Percentiles rank a stretch among this genome's conserved stretches.
phyloP scores from a whole-genome alignment of 2,797 vertebrate species.

The Emydoidea blandingii region DNA sequence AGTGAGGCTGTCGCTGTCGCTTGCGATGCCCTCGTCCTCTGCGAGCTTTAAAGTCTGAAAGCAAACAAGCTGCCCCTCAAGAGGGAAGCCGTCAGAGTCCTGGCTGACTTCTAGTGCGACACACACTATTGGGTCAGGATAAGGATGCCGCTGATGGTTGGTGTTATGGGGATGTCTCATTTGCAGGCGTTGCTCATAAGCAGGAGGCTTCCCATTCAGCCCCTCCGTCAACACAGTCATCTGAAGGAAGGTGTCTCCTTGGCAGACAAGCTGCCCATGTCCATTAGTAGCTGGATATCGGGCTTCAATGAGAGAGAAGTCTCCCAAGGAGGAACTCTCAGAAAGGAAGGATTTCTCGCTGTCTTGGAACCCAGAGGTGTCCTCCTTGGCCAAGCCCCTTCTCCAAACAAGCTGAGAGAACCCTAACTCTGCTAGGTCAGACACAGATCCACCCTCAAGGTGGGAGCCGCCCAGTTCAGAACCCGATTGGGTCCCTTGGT shows the following conservation, averaged over 20 bases:
- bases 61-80: constrained; percentile 25
- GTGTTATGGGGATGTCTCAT: background rate
- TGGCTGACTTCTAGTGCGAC: background rate
- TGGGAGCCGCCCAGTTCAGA: background rate
- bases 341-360: background rate
- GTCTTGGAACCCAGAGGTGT: background rate
- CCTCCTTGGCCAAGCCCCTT: background rate
- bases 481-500: background rate
- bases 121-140: background rate
- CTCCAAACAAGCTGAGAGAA: background rate
- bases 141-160: background rate
- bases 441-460: background rate
- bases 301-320: background rate
- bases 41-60: constrained; percentile 58
- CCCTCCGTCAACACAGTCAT: background rate
- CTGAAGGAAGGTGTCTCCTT: background rate
- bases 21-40: constrained; percentile 64
- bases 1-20: constrained; percentile 14
- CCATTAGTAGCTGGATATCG: background rate
- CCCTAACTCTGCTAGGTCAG: background rate
- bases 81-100: background rate
- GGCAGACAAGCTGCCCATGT: rapidly evolving
- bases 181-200: rapidly evolving
- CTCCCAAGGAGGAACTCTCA: background rate
- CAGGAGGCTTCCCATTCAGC: background rate